These are phyloP conservation scores for Microtus pennsylvanicus DNA, from an alignment of 2,113 vertebrate genomes.

Conservation along the genomic window DNA sequence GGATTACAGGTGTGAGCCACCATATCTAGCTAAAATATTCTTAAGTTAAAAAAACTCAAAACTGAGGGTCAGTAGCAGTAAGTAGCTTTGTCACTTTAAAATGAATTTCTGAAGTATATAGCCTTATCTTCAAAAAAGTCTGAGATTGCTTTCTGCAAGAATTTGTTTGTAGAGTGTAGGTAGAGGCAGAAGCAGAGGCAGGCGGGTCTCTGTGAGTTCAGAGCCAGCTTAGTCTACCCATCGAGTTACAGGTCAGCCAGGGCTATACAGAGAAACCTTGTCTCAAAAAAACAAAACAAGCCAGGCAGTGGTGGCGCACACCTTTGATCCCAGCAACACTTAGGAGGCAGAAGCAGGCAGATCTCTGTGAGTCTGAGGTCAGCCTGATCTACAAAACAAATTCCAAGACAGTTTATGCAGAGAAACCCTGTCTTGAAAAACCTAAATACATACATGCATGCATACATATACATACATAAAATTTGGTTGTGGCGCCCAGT, in stretches of 20 bases:
- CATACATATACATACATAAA: too few relatives aligned
- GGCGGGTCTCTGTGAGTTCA: neutral
- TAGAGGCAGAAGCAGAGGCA: neutral
- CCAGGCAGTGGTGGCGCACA: neutral
- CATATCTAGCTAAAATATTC: neutral
- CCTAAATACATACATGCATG: too few relatives aligned
- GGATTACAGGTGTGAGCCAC: neutral
- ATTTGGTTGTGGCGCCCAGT: neutral
- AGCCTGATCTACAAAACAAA: neutral
- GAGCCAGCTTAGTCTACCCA: too few relatives aligned
- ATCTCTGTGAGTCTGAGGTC: neutral
- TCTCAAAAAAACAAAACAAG: neutral
- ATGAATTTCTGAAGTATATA: neutral
- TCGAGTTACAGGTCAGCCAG: too few relatives aligned
- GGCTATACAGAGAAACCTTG: neutral
- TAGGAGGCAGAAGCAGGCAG: too few relatives aligned
- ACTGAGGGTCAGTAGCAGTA: neutral
- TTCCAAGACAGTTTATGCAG: neutral
- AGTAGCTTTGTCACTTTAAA: constrained; percentile 1
- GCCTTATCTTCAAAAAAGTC: neutral
- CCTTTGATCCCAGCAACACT: neutral
- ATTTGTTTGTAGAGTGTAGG: neutral
- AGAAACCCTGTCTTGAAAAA: too few relatives aligned
- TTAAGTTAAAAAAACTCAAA: neutral
- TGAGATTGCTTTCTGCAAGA: neutral